These are phyloP conservation scores for Lycocorax pyrrhopterus DNA, from an alignment of 2,113 vertebrate species.

Conservation along the genomic window DNA sequence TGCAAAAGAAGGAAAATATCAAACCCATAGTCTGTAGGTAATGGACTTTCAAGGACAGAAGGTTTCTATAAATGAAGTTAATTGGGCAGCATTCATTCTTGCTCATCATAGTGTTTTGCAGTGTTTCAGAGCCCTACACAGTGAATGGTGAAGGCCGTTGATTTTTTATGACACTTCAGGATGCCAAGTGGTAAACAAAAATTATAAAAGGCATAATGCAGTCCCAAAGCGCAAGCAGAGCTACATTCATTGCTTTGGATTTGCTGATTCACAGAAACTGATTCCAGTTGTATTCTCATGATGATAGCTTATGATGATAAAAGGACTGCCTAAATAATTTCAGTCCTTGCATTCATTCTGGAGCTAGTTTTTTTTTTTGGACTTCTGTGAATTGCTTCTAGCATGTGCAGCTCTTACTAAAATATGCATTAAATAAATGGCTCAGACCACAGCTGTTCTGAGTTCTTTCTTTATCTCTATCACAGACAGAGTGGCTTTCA, in stretches of 20 bases:
- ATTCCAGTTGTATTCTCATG: not conserved
- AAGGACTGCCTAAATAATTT: not conserved
- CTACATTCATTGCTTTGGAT: not conserved
- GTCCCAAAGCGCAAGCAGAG: not conserved
- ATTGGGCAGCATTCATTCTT: not conserved
- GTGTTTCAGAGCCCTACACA: not conserved
- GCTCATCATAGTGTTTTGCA: not conserved
- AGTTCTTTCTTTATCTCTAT: not conserved
- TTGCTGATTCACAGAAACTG: conserved; percentile 9
- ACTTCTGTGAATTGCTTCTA: not conserved
- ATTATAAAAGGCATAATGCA: not conserved
- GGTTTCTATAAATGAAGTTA: not conserved
- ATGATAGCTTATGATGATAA: not conserved
- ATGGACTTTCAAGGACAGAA: not conserved
- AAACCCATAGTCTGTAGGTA: not conserved
- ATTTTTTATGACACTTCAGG: not conserved
- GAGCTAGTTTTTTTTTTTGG: not conserved
- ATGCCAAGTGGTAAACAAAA: conserved; percentile 5
- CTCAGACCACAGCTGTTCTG: not conserved
- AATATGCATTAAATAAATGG: not conserved
- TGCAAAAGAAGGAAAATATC: not conserved
- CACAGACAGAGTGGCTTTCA: not conserved
- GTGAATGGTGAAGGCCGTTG: not conserved
- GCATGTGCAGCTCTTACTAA: not conserved
- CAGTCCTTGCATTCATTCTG: not conserved